These are phyloP conservation scores for Drosophila ercepeae DNA, from an alignment of 1,140 invertebrate genomes.

Conservation along the genomic window DNA sequence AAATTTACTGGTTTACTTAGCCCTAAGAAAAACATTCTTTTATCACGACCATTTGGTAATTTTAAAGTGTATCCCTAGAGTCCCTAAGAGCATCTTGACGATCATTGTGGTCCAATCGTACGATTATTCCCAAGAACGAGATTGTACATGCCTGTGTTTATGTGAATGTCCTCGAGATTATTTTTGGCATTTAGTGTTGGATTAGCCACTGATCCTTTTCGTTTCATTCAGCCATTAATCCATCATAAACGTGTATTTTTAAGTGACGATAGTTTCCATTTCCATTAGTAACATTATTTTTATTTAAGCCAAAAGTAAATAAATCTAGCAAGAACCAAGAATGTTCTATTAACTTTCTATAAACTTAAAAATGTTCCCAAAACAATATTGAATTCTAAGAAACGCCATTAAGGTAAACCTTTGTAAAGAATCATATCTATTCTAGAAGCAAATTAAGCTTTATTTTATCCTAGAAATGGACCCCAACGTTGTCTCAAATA, in stretches of 20 bases:
- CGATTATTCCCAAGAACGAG: background rate
- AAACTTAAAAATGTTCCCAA: too few species aligned
- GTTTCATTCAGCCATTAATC: too few species aligned
- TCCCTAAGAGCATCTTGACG: background rate
- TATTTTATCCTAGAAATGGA: too few species aligned
- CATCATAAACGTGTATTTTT: too few species aligned
- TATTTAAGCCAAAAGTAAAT: background rate
- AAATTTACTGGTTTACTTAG: background rate
- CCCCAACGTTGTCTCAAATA: too few species aligned
- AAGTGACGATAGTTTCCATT: conserved; percentile 15
- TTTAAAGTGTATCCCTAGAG: background rate
- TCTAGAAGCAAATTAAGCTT: too few species aligned
- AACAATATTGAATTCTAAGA: too few species aligned
- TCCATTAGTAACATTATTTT: conserved; percentile 28
- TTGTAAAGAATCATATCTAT: too few species aligned
- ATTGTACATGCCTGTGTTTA: background rate
- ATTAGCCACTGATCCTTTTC: background rate
- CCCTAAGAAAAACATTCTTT: background rate
- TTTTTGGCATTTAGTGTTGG: background rate
- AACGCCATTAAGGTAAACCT: too few species aligned
- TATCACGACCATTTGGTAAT: background rate
- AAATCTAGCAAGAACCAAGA: background rate
- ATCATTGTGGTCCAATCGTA: background rate
- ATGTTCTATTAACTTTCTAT: background rate
- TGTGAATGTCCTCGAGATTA: background rate